phyloP scores from a whole-genome alignment of 2,797 vertebrate genomes.

The Coregonus suidteri region DNA sequence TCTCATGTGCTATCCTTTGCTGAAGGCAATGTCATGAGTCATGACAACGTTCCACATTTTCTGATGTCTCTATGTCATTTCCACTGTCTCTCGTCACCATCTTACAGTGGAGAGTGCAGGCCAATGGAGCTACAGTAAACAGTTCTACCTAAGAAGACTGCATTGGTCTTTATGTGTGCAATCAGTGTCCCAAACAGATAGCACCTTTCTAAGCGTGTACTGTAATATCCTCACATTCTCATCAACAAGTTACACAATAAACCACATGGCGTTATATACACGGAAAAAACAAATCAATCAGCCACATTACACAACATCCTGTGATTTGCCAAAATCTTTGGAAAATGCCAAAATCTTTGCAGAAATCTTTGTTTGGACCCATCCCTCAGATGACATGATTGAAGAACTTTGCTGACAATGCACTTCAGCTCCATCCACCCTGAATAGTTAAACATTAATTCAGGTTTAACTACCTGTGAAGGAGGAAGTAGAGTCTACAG shows the following conservation, averaged over 20 bases:
- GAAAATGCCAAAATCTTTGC: too few species aligned
- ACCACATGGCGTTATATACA: background rate
- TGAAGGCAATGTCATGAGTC: too few species aligned
- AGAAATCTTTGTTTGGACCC: too few species aligned
- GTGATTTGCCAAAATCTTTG: too few species aligned
- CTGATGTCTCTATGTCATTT: background rate
- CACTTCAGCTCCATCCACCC: slow-evolving; percentile 11
- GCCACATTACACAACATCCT: background rate
- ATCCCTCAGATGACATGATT: background rate
- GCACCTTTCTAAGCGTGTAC: too few species aligned
- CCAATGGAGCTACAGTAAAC: background rate
- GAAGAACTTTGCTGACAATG: slow-evolving; percentile 20
- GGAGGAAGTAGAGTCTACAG: background rate
- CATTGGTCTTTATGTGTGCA: background rate
- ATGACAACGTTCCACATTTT: too few species aligned
- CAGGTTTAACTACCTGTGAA: too few species aligned
- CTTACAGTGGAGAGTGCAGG: background rate
- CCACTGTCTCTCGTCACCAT: background rate
- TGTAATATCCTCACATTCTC: background rate
- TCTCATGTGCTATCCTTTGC: background rate
- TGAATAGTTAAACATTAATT: background rate
- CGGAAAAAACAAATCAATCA: background rate
- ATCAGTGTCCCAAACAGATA: background rate
- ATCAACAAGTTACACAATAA: background rate
- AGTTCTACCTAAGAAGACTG: background rate